A percentile compares a stretch with the other conserved stretches of the same genome.
Conservation (phyloP, 2,113 vertebrate genomes). For the Oxygymnocypris stewartii region DNA sequence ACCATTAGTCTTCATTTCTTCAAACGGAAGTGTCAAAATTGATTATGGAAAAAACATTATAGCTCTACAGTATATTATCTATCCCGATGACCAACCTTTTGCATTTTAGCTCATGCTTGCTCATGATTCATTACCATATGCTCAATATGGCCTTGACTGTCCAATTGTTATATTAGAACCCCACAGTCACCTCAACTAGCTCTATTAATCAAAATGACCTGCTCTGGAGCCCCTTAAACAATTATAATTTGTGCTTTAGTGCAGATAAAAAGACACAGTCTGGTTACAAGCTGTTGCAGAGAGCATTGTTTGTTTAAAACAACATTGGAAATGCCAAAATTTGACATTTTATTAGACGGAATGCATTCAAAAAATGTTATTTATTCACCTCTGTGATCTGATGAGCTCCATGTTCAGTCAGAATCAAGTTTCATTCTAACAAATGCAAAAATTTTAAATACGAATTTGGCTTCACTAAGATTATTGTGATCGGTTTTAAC, state of each 20-base stretch:
- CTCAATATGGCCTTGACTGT: conserved; percentile 65
- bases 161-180: conserved; percentile 64
- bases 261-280: conserved; percentile 21
- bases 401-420: too few relatives aligned
- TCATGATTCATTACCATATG: conserved; percentile 62
- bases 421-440: neutral
- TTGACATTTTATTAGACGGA: neutral
- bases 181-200: conserved; percentile 51
- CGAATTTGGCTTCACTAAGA: neutral
- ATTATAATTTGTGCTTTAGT: conserved; percentile 57
- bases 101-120: conserved; percentile 6
- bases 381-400: neutral
- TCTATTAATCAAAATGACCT: conserved; percentile 63
- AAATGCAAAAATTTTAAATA: neutral
- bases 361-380: neutral
- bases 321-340: neutral
- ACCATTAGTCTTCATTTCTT: neutral
- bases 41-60: conserved; percentile 21
- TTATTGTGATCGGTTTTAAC: neutral
- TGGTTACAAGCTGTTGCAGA: neutral
- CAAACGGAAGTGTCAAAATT: conserved; percentile 21
- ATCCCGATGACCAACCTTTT: neutral
- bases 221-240: conserved; percentile 53
- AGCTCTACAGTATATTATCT: neutral
- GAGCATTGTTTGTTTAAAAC: neutral